These are phyloP conservation scores for Amiota minor DNA, from an alignment of 2,888 invertebrate genomes.

Conservation along the genomic window DNA sequence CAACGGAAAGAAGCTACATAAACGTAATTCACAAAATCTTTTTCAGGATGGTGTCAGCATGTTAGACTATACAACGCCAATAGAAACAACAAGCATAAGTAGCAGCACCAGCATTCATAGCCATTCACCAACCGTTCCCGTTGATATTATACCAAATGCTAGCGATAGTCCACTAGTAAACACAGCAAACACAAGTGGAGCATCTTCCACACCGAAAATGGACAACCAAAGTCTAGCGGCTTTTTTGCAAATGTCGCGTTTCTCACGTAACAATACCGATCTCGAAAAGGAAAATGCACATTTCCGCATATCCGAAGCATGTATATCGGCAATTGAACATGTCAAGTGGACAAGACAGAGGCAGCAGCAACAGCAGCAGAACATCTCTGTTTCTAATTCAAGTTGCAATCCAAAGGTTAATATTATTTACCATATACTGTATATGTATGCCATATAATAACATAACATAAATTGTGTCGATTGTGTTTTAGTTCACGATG, in stretches of 20 bases:
- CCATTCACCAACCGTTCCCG: slow-evolving; percentile 36
- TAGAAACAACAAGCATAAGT: background rate
- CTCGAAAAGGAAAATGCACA: slow-evolving; percentile 90
- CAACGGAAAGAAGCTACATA: slow-evolving; percentile 69
- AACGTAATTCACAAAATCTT: slow-evolving; percentile 59
- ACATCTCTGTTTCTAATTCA: background rate
- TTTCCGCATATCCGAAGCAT: slow-evolving; percentile 87
- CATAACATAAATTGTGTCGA: background rate
- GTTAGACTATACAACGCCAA: slow-evolving; percentile 49
- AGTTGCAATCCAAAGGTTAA: too few relatives aligned
- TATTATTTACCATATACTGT: too few relatives aligned
- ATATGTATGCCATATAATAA: too few relatives aligned
- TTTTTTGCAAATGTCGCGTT: slow-evolving; percentile 82
- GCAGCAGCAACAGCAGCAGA: slow-evolving; percentile 19
- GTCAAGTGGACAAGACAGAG: slow-evolving; percentile 77
- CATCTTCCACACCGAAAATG: slow-evolving; percentile 36
- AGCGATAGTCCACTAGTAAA: slow-evolving; percentile 29
- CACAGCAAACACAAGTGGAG: slow-evolving; percentile 38
- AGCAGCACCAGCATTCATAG: slow-evolving; percentile 12
- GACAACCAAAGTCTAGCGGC: slow-evolving; percentile 80
- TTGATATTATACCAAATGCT: slow-evolving; percentile 45
- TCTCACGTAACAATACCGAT: slow-evolving; percentile 82
- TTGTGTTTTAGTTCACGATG: background rate
- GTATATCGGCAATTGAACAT: slow-evolving; percentile 87
- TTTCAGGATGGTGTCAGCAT: slow-evolving; percentile 67